phyloP scores from a whole-genome alignment of 2,113 vertebrate species.

The Chunga burmeisteri region DNA sequence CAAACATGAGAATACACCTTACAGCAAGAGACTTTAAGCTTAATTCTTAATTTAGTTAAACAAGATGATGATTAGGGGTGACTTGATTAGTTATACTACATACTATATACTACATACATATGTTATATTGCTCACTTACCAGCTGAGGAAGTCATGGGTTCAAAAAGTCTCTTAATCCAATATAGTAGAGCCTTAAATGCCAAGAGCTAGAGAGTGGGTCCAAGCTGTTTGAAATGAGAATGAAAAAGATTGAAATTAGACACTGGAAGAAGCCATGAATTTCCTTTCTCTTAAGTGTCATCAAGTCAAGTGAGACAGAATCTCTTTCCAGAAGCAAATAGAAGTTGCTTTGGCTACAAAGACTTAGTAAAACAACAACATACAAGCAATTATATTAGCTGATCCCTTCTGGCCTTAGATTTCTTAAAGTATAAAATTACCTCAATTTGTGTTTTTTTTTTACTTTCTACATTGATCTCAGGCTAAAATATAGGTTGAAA shows the following conservation, averaged over 20 bases:
- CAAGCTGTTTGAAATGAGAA: not conserved
- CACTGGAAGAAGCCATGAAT: not conserved
- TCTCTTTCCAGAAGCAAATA: not conserved
- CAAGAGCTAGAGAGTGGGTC: not conserved
- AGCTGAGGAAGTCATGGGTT: not conserved
- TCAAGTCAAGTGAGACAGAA: not conserved
- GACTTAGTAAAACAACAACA: not conserved
- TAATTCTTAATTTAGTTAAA: not conserved
- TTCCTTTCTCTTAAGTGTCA: not conserved
- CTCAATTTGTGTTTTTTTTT: not conserved
- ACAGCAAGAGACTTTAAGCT: not conserved
- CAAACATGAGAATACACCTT: not conserved
- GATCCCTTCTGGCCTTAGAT: not conserved
- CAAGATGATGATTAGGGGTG: not conserved
- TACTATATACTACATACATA: not conserved
- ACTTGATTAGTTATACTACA: not conserved
- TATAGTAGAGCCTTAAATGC: not conserved
- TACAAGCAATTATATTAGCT: not conserved
- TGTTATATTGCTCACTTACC: not conserved
- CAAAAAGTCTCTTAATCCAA: not conserved
- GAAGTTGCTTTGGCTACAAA: not conserved
- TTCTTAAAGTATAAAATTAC: not conserved
- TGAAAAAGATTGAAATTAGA: not conserved
- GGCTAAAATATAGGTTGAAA: not conserved
- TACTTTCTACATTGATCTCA: not conserved